A percentile compares a stretch with the other conserved stretches of the same genome.
phyloP scores from a whole-genome alignment of 2,888 invertebrate genomes.

The Gari tellinella region DNA sequence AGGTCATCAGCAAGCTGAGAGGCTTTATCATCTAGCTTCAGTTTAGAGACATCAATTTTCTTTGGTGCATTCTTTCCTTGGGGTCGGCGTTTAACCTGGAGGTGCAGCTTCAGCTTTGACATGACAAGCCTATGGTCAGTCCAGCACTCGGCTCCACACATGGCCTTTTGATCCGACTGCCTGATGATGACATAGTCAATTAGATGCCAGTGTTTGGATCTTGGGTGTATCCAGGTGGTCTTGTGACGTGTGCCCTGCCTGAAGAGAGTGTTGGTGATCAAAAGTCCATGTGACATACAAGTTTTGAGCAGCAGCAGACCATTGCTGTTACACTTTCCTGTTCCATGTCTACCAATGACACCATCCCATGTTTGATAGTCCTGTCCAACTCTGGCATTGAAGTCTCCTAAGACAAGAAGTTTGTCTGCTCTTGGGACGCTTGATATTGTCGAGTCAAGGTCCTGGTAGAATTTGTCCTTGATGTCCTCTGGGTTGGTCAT shows the following conservation, averaged over 20 bases:
- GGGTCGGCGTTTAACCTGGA: constrained; percentile 14
- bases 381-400: constrained; percentile 33
- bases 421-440: constrained; percentile 9
- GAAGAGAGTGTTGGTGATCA: constrained; percentile 5
- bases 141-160: constrained; percentile 32
- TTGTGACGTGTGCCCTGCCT: neutral
- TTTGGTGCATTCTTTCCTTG: constrained; percentile 13
- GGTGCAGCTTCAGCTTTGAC: constrained; percentile 4
- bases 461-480: constrained; percentile 16
- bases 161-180: constrained; percentile 1
- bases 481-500: constrained; percentile 21
- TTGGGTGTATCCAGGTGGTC: constrained; percentile 2
- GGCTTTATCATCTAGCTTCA: neutral
- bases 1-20: neutral
- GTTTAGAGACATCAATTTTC: constrained; percentile 8
- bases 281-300: too few relatives aligned
- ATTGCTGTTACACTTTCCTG: constrained; percentile 7
- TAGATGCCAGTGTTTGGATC: constrained; percentile 10
- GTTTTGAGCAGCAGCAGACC: neutral
- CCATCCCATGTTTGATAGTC: constrained; percentile 20
- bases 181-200: constrained; percentile 8
- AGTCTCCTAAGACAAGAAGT: constrained; percentile 20
- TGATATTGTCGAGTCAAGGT: neutral
- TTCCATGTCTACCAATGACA: constrained; percentile 16
- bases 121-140: constrained; percentile 17